These are phyloP conservation scores for Anastrepha ludens DNA, from an alignment of 1,140 invertebrate species.

Conservation along the genomic window DNA sequence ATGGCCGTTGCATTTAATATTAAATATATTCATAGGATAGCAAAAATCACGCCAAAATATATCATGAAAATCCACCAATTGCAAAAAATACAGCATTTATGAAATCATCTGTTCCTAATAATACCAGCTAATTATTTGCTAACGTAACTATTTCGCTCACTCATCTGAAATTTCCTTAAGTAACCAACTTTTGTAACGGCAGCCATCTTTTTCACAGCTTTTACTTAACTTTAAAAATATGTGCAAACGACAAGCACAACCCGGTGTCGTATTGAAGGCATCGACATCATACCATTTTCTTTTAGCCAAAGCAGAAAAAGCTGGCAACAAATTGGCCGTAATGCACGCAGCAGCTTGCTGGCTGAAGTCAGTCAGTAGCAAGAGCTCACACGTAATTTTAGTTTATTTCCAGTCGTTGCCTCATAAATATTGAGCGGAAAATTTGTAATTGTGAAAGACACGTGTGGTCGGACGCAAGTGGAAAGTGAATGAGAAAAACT, in stretches of 20 bases:
- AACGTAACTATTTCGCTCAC: background rate
- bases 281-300: conserved; percentile 20
- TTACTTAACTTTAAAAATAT: too few relatives aligned
- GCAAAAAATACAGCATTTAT: background rate
- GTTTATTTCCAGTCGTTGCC: conserved; percentile 26
- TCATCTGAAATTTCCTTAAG: background rate
- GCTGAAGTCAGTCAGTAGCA: conserved; percentile 41
- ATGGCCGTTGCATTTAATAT: too few relatives aligned
- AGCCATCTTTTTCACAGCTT: conserved; percentile 22
- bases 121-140: too few relatives aligned
- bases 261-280: background rate
- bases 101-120: background rate
- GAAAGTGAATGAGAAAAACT: background rate
- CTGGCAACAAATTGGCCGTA: conserved; percentile 12
- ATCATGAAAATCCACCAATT: too few relatives aligned
- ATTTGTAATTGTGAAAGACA: background rate
- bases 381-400: conserved; percentile 10
- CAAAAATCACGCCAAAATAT: too few relatives aligned
- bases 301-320: conserved; percentile 5
- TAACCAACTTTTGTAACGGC: background rate
- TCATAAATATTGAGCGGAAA: conserved; percentile 1
- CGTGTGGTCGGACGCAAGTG: conserved; percentile 26
- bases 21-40: too few relatives aligned
- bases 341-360: background rate
- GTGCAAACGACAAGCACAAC: conserved; percentile 12